Evolutionary conservation across 2,888 invertebrate genomes (phyloP).

Genomic region (Mimumesa dahlbomi): DNA sequence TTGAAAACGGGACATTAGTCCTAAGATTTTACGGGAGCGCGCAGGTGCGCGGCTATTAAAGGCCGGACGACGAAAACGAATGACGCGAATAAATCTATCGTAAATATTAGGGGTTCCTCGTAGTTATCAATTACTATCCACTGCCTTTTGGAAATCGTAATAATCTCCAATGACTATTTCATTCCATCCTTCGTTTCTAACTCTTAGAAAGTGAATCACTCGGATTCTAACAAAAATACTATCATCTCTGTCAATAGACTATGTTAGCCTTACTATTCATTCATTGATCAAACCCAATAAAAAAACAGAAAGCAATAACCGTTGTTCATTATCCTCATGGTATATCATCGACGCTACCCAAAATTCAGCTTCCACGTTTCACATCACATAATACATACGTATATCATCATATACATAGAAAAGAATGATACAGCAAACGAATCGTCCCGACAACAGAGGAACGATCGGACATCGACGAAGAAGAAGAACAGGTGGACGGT

Average conservation of each 20-base stretch:
- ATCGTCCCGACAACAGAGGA: constrained; percentile 35
- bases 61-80: constrained; percentile 34
- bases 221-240: too few relatives aligned
- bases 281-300: too few relatives aligned
- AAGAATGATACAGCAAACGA: constrained; percentile 57
- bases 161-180: neutral
- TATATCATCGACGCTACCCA: too few relatives aligned
- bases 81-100: constrained; percentile 38
- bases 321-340: too few relatives aligned
- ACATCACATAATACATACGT: too few relatives aligned
- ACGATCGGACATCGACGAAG: constrained; percentile 34
- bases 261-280: too few relatives aligned
- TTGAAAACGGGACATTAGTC: constrained; percentile 28
- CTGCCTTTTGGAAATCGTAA: neutral
- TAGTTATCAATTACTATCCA: neutral
- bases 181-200: neutral
- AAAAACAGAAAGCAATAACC: too few relatives aligned
- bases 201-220: too few relatives aligned
- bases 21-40: neutral
- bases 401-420: too few relatives aligned
- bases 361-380: too few relatives aligned
- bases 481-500: constrained; percentile 62
- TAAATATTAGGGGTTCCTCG: constrained; percentile 19
- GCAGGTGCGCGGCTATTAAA: constrained; percentile 45
- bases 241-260: too few relatives aligned